Evolutionary conservation across 2,888 invertebrate genomes (phyloP).

Genomic region (Isotomurus palustris): DNA sequence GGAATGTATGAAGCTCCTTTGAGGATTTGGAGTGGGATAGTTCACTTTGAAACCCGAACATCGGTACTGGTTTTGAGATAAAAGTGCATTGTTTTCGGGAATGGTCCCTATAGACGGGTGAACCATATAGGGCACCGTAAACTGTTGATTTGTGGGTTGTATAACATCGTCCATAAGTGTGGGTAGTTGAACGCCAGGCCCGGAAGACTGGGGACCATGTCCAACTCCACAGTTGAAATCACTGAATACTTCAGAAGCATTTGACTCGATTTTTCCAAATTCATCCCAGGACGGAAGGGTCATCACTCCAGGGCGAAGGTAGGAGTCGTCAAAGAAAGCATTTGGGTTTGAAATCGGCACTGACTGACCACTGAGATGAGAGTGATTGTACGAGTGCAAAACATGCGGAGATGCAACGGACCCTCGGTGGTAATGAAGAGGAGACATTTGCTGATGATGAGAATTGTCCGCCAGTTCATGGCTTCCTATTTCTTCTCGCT

Average conservation of each 20-base stretch:
- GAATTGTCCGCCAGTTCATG: conserved; percentile 12
- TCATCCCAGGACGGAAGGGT: conserved; percentile 72
- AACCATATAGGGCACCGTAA: conserved; percentile 31
- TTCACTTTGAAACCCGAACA: conserved; percentile 43
- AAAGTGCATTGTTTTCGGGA: conserved; percentile 48
- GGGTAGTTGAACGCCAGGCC: conserved; percentile 17
- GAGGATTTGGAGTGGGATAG: conserved; percentile 29
- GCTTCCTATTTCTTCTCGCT: conserved; percentile 29
- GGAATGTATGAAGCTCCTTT: conserved; percentile 49
- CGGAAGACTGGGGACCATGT: conserved; percentile 9
- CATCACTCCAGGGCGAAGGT: conserved; percentile 62
- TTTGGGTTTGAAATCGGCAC: conserved; percentile 54
- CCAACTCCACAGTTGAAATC: conserved; percentile 20
- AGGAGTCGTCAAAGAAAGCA: conserved; percentile 68
- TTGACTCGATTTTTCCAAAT: conserved; percentile 77
- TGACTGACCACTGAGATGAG: conserved; percentile 49
- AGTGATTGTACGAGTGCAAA: conserved; percentile 3
- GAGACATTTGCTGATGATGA: conserved; percentile 16
- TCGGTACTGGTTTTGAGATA: conserved; percentile 41
- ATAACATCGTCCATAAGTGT: conserved; percentile 32
- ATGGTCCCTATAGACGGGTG: conserved; percentile 48
- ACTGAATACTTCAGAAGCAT: conserved; percentile 29
- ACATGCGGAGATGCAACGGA: conserved; percentile 7
- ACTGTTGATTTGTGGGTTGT: conserved; percentile 32
- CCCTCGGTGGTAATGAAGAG: conserved; percentile 7